These are phyloP conservation scores for Lithophane semibrunnea DNA, from an alignment of 2,888 invertebrate species.

Conservation along the genomic window DNA sequence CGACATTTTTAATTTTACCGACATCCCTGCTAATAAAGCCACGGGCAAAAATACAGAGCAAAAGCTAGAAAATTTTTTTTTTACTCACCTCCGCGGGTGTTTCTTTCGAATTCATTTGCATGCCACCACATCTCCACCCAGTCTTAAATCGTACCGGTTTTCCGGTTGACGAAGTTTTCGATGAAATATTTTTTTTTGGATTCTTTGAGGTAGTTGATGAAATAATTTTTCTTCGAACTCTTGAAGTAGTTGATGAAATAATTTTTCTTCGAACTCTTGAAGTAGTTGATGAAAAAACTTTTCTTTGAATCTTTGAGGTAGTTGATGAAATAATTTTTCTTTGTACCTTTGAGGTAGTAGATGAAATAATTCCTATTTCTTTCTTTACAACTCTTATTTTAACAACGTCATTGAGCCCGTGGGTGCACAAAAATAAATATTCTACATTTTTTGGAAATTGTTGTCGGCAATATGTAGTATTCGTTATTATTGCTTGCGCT, in stretches of 20 bases:
- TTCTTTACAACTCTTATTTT: background rate
- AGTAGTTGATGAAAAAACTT: background rate
- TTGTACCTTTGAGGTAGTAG: too few relatives aligned
- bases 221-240: background rate
- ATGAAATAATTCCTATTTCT: background rate
- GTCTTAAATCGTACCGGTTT: background rate
- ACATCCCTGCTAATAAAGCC: background rate
- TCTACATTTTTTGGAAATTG: conserved; percentile 17
- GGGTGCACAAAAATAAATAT: conserved; percentile 39
- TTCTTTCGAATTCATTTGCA: background rate
- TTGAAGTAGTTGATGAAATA: background rate
- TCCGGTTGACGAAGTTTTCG: background rate
- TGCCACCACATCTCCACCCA: conserved; percentile 23
- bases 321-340: background rate
- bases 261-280: too few relatives aligned
- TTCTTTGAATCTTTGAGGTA: too few relatives aligned
- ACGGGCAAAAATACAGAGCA: background rate
- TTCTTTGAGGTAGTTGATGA: background rate
- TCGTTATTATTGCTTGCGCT: conserved; percentile 41
- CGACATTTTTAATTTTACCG: background rate
- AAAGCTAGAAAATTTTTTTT: background rate
- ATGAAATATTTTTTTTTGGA: background rate
- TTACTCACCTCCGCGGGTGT: conserved; percentile 15
- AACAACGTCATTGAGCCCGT: conserved; percentile 9
- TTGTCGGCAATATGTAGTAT: conserved; percentile 30